phyloP scores from a whole-genome alignment of 2,888 invertebrate species.

The Syrista parreyssii region DNA sequence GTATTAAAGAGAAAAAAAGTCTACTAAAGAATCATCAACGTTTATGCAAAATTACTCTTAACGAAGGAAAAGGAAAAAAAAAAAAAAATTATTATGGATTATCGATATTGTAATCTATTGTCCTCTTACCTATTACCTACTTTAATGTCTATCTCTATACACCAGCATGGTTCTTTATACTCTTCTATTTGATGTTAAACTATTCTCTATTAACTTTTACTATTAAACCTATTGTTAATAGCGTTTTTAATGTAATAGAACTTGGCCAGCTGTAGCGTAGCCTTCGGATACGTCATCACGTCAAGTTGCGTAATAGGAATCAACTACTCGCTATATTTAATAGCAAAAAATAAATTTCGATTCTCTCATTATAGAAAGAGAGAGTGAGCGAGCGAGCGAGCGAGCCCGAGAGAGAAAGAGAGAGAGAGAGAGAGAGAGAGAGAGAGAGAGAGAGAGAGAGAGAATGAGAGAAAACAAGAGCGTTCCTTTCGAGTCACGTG shows the following conservation, averaged over 20 bases:
- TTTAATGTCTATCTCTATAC: conserved; percentile 64
- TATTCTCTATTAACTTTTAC: conserved; percentile 62
- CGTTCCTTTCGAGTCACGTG: neutral
- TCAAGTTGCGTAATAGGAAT: neutral
- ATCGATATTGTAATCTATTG: conserved; percentile 62
- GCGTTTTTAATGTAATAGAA: conserved; percentile 50
- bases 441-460: neutral
- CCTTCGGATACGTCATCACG: neutral
- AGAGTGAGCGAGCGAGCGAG: neutral
- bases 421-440: too few relatives aligned
- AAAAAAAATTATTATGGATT: conserved; percentile 55
- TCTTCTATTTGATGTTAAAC: conserved; percentile 63
- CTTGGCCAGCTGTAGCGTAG: conserved; percentile 54
- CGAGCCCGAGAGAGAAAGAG: too few relatives aligned
- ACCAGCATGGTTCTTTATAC: conserved; percentile 62
- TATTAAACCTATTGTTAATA: conserved; percentile 56
- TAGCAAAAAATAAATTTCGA: neutral
- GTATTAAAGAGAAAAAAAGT: conserved; percentile 60
- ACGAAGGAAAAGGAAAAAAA: conserved; percentile 48
- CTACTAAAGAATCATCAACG: conserved; percentile 54
- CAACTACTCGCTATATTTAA: neutral
- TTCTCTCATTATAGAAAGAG: neutral
- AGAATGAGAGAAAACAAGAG: neutral
- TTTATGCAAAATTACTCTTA: conserved; percentile 60
- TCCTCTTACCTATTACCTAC: conserved; percentile 61